Base-by-base conservation (phyloP, 2,888 invertebrate genomes). In the Tillus elongatus region DNA sequence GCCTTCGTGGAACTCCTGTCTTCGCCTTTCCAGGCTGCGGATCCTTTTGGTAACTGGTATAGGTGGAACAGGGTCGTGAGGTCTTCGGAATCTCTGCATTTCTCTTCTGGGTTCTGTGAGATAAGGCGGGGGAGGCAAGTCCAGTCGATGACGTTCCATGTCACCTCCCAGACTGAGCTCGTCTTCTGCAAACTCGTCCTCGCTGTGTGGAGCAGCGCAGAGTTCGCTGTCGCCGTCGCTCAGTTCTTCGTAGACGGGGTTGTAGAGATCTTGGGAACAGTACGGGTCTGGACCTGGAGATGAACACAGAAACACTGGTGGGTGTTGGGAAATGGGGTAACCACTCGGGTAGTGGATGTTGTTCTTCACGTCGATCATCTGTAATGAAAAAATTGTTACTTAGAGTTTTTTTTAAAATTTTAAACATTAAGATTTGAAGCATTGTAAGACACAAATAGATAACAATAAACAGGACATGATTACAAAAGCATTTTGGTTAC, bases 111-210 rank as follows among this genome's bases (percentile, higher is more conserved):
- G 47, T 30, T 56, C 56, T 12, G 57, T 50, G 28, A 63, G 52
- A 51, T 61, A 65, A 2, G 60, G 56, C 3, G 60, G 61, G 19
- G 62, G 60, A 2, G 61, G 61, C 16, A 62, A 61, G 45, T 63
- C 59, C 30, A 64, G 45, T 24, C 59, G 47, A 34, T 61, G 49
- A 34, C 57, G 43, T 15, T 57, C 58, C 45, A 52, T 56, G 39
- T 61, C 70, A 37, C 72, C 74, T 1, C 69, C 72, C 46, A 74
- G 57, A 44, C 74, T 82, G 9, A 87, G 70, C 57, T 87, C 87
- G 58, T 87, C 87, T 65, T 86, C 87, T 33, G 86, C 86, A 57
- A 87, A 86, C 56, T 87, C 86, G 54, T 87, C 87, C 57, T 86
- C 87, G 56, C 84, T 85, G 56, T 78, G 79, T 24, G 77, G 71